Evolutionary conservation across 2,797 vertebrate genomes (phyloP).

Genomic region (Crocodylus rhombifer): DNA sequence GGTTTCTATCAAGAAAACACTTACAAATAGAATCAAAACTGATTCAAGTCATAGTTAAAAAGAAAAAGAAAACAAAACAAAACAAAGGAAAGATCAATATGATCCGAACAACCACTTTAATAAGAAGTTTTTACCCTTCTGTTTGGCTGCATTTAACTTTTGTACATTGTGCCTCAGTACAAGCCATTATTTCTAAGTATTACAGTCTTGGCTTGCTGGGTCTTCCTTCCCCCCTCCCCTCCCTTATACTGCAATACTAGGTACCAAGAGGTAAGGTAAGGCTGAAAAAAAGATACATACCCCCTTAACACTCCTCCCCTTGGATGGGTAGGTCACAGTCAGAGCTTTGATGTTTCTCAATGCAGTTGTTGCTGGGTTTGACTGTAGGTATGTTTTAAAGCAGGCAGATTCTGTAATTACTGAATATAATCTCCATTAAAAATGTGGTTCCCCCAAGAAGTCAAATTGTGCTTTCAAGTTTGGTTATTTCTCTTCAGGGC

Average conservation of each 20-base stretch:
- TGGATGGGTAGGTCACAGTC: neutral
- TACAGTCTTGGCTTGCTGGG: neutral
- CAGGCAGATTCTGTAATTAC: neutral
- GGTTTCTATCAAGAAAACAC: constrained; percentile 80
- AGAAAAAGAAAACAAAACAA: constrained; percentile 66
- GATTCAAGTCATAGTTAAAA: constrained; percentile 84
- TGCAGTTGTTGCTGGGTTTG: neutral
- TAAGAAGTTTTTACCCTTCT: constrained; percentile 75
- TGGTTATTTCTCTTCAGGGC: neutral
- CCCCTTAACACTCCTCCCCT: neutral
- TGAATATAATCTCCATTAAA: neutral
- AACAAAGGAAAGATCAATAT: constrained; percentile 86
- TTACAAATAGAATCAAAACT: constrained; percentile 84
- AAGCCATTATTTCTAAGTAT: constrained; percentile 8
- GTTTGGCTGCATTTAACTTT: constrained; percentile 67
- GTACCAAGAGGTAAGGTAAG: constrained; percentile 4
- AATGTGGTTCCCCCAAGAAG: neutral
- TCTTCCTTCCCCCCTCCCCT: neutral
- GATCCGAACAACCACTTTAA: constrained; percentile 81
- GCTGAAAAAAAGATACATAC: neutral
- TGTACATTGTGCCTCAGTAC: constrained; percentile 19
- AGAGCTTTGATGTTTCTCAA: neutral
- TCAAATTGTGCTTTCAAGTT: neutral
- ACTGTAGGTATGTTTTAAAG: neutral
- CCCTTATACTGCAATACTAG: constrained; percentile 22